These are phyloP conservation scores for Gadus macrocephalus DNA, from an alignment of 2,113 vertebrate genomes.

Conservation along the genomic window DNA sequence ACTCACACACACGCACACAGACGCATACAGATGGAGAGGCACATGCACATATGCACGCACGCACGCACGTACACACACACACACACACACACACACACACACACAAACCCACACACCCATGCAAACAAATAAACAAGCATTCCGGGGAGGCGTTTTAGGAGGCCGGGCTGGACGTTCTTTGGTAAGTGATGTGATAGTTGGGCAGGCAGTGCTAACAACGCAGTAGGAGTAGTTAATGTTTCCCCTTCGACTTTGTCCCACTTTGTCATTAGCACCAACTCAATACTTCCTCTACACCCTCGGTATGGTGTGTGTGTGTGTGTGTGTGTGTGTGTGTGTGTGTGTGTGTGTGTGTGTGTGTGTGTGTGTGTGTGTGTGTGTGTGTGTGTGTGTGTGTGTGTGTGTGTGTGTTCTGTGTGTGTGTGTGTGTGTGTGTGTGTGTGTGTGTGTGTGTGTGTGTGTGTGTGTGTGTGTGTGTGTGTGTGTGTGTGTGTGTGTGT, in stretches of 20 bases:
- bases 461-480: conserved; percentile 5
- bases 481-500: conserved; percentile 11
- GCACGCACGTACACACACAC: not conserved
- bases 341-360: conserved; percentile 4
- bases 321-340: conserved; percentile 14
- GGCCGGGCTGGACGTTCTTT: conserved; percentile 31
- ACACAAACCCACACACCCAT: not conserved
- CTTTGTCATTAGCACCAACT: conserved; percentile 62
- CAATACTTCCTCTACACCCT: conserved; percentile 56
- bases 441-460: conserved; percentile 18
- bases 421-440: conserved; percentile 9
- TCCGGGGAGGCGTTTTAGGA: conserved; percentile 46
- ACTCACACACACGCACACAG: too few relatives aligned
- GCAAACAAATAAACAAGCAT: conserved; percentile 22
- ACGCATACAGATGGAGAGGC: not conserved
- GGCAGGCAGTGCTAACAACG: conserved; percentile 36
- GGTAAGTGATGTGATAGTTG: conserved; percentile 30
- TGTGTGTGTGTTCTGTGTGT: not conserved
- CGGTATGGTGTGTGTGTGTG: not conserved
- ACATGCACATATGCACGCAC: conserved; percentile 11
- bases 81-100: too few relatives aligned
- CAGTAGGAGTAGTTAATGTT: conserved; percentile 53
- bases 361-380: not conserved
- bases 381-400: not conserved
- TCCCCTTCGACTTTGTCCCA: conserved; percentile 48